Base-by-base conservation (phyloP, 2,797 vertebrate genomes). In the Myotis daubentonii region DNA sequence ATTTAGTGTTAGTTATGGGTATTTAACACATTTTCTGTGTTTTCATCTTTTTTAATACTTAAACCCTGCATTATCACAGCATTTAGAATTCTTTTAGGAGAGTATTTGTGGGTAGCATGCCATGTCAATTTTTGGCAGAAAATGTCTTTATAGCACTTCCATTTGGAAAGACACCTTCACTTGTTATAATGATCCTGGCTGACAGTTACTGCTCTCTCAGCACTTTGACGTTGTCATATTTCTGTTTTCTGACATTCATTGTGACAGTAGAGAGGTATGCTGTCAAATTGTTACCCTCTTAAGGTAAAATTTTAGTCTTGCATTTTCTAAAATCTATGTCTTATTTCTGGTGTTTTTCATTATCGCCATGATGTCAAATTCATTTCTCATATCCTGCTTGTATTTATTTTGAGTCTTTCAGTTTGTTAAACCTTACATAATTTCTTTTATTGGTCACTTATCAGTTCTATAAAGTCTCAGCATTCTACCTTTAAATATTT, bases 191-290 rank as follows among this genome's bases (percentile, higher is more conserved):
- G 51, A 93, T 79, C 20, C 16, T 57, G 5, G 6, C 12, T 82
- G 75, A 83, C 79, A 94, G 79, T 75, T 87, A 78, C 17, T 92
- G 23, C 33, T 91, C 11, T 88, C 23, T 44, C 25, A n/a, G 25
- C 8, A 71, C 57, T 65, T 20, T 86, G 62, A 41, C 91, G n/a
- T 28, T 85, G 55, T 81, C 74, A 65, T 81, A 53, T 44, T 95
- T 92, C 10, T 89, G 44, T 74, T 53, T 94, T 74, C 47, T 62
- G 11, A 38, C 28, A 94, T 71, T n/a, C 57, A 70, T 10, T 75
- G 49, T 80, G 38, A 89, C 20, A 83, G 33, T 76, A 80, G 13
- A 94, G 76, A 87, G 76, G 87, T 70, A 60, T 75, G 75, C 25
- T 75, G 74, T 87, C 85, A 90, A 66, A 76, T 53, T 62, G 12